Percentiles rank a stretch among this genome's conserved stretches.
These are phyloP conservation scores for Desmodus rotundus DNA, from an alignment of 2,113 vertebrate genomes.

Conservation along the genomic window DNA sequence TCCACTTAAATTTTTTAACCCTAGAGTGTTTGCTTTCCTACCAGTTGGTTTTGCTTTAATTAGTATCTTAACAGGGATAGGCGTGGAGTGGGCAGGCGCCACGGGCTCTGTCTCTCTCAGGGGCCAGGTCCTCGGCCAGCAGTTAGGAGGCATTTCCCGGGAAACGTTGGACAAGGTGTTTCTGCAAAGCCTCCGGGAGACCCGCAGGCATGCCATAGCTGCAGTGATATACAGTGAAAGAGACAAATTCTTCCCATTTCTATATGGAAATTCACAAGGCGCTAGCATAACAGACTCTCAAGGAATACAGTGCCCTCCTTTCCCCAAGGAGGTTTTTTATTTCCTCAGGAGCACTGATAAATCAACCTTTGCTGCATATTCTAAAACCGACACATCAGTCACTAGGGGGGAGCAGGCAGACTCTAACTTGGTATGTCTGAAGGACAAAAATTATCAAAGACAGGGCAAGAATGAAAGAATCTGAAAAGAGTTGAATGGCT, in stretches of 20 bases:
- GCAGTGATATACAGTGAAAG: fast-evolving
- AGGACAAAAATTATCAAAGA: background rate
- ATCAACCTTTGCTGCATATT: background rate
- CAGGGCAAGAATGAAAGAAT: background rate
- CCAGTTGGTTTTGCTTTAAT: background rate
- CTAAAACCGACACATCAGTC: background rate
- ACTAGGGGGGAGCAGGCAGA: no score
- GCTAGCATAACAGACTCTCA: background rate
- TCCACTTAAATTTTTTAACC: background rate
- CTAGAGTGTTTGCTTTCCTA: background rate
- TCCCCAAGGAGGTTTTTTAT: background rate
- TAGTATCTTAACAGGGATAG: background rate
- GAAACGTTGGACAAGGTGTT: background rate
- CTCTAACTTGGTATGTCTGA: background rate
- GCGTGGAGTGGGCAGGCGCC: background rate
- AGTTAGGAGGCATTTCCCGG: background rate
- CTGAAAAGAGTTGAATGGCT: fast-evolving
- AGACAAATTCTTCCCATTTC: background rate
- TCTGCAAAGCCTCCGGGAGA: background rate
- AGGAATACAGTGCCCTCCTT: fast-evolving
- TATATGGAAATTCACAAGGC: background rate
- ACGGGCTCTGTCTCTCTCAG: background rate
- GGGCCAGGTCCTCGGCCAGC: background rate
- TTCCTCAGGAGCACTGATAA: background rate
- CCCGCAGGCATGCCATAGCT: background rate